These are phyloP conservation scores for Drosophila tani DNA, from an alignment of 1,140 invertebrate species.

Conservation along the genomic window DNA sequence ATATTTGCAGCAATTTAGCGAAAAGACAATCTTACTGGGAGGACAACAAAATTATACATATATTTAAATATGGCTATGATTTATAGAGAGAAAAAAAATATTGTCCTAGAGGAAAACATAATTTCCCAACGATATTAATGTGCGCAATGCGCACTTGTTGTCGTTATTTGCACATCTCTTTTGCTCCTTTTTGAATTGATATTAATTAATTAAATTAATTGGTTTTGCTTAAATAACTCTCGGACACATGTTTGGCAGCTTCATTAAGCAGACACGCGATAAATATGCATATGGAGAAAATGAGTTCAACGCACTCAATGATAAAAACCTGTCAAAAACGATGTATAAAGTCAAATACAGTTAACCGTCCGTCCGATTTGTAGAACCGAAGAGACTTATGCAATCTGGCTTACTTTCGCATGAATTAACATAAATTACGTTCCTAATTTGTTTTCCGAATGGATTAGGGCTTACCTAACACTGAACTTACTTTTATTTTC, in stretches of 20 bases:
- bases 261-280: conserved; percentile 46
- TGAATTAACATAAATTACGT: conserved; percentile 41
- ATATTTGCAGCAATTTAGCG: conserved; percentile 50
- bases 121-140: conserved; percentile 47
- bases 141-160: conserved; percentile 27
- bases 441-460: conserved; percentile 19
- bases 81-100: conserved; percentile 27
- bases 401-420: conserved; percentile 13
- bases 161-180: conserved; percentile 54
- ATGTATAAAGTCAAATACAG: conserved; percentile 1
- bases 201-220: conserved; percentile 74
- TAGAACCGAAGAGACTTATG: conserved; percentile 28
- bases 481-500: conserved; percentile 40
- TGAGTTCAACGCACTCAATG: conserved; percentile 33
- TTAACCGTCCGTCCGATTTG: not conserved
- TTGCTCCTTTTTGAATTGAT: conserved; percentile 61
- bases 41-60: conserved; percentile 56
- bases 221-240: conserved; percentile 46
- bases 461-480: conserved; percentile 48
- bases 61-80: conserved; percentile 42
- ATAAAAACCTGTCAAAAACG: conserved; percentile 10
- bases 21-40: conserved; percentile 56
- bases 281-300: conserved; percentile 23
- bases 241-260: conserved; percentile 40
- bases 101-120: conserved; percentile 9